A percentile compares a stretch with the other conserved stretches of the same genome.
Evolutionary conservation across 2,113 vertebrate genomes (phyloP).

Genomic region (Syngnathus floridae): DNA sequence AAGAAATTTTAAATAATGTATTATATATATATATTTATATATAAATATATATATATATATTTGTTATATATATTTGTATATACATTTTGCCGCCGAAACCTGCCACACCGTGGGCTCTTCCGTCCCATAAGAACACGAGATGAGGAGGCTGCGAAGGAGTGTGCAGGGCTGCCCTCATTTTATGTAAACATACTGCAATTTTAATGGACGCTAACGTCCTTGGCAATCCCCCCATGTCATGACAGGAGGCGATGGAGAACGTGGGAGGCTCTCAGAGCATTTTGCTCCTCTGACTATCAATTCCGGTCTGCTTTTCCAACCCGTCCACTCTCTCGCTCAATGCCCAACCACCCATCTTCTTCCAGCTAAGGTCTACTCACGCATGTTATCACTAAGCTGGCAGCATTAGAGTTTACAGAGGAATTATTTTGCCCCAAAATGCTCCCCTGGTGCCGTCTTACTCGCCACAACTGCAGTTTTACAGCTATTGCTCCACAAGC

Average conservation of each 20-base stretch:
- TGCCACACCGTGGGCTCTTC: background rate
- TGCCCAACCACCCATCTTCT: slow-evolving; percentile 48
- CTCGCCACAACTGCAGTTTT: slow-evolving; percentile 48
- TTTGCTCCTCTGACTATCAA: slow-evolving; percentile 55
- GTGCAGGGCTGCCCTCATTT: slow-evolving; percentile 28
- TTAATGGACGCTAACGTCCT: slow-evolving; percentile 55
- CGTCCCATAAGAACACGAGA: slow-evolving; percentile 27
- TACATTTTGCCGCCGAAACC: background rate
- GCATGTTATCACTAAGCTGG: slow-evolving; percentile 62
- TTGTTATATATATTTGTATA: no score
- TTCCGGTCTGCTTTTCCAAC: slow-evolving; percentile 34
- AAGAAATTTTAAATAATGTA: no score
- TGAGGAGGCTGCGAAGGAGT: slow-evolving; percentile 35
- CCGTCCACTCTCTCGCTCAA: slow-evolving; percentile 21
- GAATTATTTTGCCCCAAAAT: slow-evolving; percentile 39
- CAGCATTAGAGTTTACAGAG: slow-evolving; percentile 49
- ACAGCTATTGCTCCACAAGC: slow-evolving; percentile 36
- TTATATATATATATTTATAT: no score
- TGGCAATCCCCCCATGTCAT: slow-evolving; percentile 26
- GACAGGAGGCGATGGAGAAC: slow-evolving; percentile 22
- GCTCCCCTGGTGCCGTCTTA: slow-evolving; percentile 40
- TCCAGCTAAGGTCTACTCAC: slow-evolving; percentile 54
- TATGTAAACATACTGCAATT: slow-evolving; percentile 57
- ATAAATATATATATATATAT: no score
- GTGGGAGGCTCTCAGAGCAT: slow-evolving; percentile 54